A percentile compares a stretch with the other conserved stretches of the same genome.
Evolutionary conservation across 2,888 invertebrate genomes (phyloP).

Genomic region (Lasioglossum marginatum): DNA sequence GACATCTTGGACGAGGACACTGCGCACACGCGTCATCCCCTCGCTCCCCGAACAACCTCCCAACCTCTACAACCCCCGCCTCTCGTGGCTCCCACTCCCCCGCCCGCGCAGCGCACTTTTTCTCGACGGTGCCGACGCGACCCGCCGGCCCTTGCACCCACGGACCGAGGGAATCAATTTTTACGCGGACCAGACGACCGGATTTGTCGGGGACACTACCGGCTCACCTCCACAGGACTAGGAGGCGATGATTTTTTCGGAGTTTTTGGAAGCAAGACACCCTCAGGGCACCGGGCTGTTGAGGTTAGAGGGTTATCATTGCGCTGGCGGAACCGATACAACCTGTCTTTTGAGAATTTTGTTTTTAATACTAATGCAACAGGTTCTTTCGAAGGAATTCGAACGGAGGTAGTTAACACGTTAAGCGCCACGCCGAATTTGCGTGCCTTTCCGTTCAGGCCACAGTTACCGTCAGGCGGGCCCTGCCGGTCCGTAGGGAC

Average conservation of each 20-base stretch:
- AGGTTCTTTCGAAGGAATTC: slow-evolving; percentile 40
- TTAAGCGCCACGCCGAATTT: too few relatives aligned
- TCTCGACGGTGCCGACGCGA: slow-evolving; percentile 3
- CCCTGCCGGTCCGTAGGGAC: too few relatives aligned
- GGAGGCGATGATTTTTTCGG: not conserved
- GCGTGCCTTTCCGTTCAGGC: too few relatives aligned
- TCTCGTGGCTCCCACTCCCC: not conserved
- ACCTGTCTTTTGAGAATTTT: slow-evolving; percentile 25
- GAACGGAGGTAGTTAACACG: not conserved
- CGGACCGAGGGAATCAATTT: slow-evolving; percentile 48
- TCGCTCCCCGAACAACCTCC: not conserved
- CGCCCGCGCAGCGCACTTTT: not conserved
- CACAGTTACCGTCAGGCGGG: too few relatives aligned
- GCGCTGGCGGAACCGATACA: not conserved
- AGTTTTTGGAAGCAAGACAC: not conserved
- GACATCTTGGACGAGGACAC: slow-evolving; percentile 77
- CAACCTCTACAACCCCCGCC: not conserved
- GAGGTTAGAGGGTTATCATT: not conserved
- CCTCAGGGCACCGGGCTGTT: not conserved
- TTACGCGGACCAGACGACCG: slow-evolving; percentile 25
- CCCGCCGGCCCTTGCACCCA: slow-evolving; percentile 3
- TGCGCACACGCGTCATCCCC: slow-evolving; percentile 71
- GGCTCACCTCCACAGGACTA: not conserved
- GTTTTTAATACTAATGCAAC: slow-evolving; percentile 31
- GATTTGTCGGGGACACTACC: not conserved